Evolutionary conservation across 2,888 invertebrate genomes (phyloP), one percentile per base, ranked within the genome.

Genomic region (Hyposoter didymator): DNA sequence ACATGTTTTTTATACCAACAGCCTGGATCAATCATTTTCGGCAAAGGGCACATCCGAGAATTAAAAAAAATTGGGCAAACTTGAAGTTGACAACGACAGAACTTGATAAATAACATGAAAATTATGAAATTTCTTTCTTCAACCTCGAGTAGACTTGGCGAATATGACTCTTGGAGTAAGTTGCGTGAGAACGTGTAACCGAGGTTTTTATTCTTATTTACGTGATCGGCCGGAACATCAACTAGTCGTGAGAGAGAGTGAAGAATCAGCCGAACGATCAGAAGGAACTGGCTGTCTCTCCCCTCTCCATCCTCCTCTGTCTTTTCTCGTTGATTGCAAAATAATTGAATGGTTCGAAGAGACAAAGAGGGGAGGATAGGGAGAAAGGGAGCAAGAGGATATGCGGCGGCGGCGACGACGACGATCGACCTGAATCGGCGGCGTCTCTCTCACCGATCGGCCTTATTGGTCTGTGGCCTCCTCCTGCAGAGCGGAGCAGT

Each of bases 281-380:
- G 62, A 75, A 73, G 49, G n/a, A 43, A 70, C 59, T 64, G 28
- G 12, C 64, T 45, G n/a, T 82, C 69, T 69, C 39, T 45, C 28
- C 59, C 75, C 55, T 66, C 55, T 76, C 49, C 62, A 59, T 79
- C 45, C 62, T 43, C 19, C 62, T 62, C 64, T 64, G 62, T 74
- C 67, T 74, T 64, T 72, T 80, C 78, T 64, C 89, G 91, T 89
- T 93, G 93, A 94, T 93, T 92, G 93, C 93, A 91, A 93, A 93
- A 94, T 94, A 94, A 94, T 94, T 93, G 94, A 93, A 92, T 90
- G 92, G 91, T 92, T 90, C 88, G 91, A 84, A 87, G 72, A 64
- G 75, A 84, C 76, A 47, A 55, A 80, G 67, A 78, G 43, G 17
- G 39, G 17, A 12, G 32, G 43, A 12, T 28, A n/a, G 69, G 59